phyloP scores from a whole-genome alignment of 2,797 vertebrate genomes.

The Coilia nasus region DNA sequence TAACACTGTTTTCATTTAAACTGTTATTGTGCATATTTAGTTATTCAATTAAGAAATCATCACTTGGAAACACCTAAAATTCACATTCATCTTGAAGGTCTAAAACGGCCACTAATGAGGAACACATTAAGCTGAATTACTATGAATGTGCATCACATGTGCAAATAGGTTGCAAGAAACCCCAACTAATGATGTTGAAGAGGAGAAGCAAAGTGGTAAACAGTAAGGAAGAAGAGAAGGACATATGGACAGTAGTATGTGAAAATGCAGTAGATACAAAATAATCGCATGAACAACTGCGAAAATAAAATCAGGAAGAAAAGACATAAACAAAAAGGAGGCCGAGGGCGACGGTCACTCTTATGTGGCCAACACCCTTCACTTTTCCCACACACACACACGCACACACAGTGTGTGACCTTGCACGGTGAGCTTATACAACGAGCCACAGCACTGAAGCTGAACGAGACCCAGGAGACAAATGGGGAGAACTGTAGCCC shows the following conservation, averaged over 20 bases:
- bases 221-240: neutral
- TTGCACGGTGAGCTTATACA: slow-evolving; percentile 12
- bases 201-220: neutral
- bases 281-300: neutral
- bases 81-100: no score
- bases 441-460: neutral
- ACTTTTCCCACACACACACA: neutral
- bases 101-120: no score
- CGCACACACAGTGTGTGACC: slow-evolving; percentile 14
- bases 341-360: neutral
- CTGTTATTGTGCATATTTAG: no score
- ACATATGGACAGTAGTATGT: neutral
- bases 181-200: no score
- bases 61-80: no score
- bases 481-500: neutral
- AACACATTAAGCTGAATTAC: no score
- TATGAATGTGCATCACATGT: no score
- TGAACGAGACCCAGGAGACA: neutral
- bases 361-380: neutral
- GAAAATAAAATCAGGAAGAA: neutral
- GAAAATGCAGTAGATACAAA: neutral
- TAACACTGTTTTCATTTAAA: no score
- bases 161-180: no score
- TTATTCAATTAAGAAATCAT: no score
- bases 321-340: neutral